phyloP scores from a whole-genome alignment of 2,113 vertebrate genomes.

The Petaurus breviceps region DNA sequence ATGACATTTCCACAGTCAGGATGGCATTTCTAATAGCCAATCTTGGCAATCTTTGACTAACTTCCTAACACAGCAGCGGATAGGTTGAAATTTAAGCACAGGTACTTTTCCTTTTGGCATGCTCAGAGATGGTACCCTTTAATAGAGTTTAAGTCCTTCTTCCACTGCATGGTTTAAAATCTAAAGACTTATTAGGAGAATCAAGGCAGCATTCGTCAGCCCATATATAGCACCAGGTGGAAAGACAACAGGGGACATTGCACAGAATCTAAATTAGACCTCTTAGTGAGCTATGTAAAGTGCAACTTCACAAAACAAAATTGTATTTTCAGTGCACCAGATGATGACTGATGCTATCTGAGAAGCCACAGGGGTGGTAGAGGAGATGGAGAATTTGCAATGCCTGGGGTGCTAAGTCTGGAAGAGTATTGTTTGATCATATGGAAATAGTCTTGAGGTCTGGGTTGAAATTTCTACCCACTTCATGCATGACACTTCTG shows the following conservation, averaged over 20 bases:
- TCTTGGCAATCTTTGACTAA: background rate
- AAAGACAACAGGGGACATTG: slow-evolving; percentile 28
- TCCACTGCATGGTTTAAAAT: slow-evolving; percentile 31
- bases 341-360: slow-evolving; percentile 29
- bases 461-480: slow-evolving; percentile 35
- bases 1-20: background rate
- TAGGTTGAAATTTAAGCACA: background rate
- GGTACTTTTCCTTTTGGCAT: background rate
- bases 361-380: background rate
- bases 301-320: slow-evolving; percentile 34
- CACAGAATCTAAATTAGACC: slow-evolving; percentile 25
- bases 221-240: background rate
- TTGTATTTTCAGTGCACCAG: background rate
- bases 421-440: slow-evolving; percentile 19
- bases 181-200: slow-evolving; percentile 15
- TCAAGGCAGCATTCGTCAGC: slow-evolving; percentile 41
- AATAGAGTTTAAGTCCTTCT: background rate
- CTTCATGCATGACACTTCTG: background rate
- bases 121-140: background rate
- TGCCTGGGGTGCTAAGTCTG: background rate
- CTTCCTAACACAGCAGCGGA: background rate
- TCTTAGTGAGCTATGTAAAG: slow-evolving; percentile 50
- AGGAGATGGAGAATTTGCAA: background rate
- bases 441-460: background rate
- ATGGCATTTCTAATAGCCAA: background rate